Base-by-base conservation (phyloP, 2,888 invertebrate species). In the Thereva unica region DNA sequence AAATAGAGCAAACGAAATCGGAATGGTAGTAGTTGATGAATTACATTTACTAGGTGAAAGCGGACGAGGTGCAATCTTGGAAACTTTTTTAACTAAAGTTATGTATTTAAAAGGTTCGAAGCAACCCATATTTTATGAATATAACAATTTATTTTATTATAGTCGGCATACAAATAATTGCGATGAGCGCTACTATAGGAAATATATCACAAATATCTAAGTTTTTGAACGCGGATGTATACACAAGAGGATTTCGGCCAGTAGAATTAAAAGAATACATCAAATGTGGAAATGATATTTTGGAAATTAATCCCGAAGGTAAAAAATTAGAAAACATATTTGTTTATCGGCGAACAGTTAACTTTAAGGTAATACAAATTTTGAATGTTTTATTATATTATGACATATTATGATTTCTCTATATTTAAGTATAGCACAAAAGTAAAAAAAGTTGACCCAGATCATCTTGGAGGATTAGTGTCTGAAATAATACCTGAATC, bases 101-200 rank as follows among this genome's bases (percentile, higher is more conserved):
- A 84, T 90, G 78, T 87, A 85, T 78, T 80, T 87, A 59, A 84
- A 87, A 76, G 84, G 92, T 91, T 83, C 82, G 47, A 42, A 35
- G 5, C n/a, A 49, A 50, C 2, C 23, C 23, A 35, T 35, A 50
- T 50, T 34, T 34, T 6, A 34, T 56, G 57, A 64, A 54, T 65
- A 40, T 67, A 23, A 61, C 56, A 56, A 54, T 63, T 44, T 67
- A 54, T 50, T 40, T 44, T 55, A 42, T 67, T 44, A 35, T 74
- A 87, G 87, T 83, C 50, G 82, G 82, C 66, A 89, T 93, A 68
- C 96, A 96, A 78, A 89, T 98, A 67, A 86, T 98, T 12, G 97
- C 95, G 34, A 97, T 98, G 96, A 96, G 95, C 80, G 98, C 98
- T 0, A 98, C 98, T 0, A 91, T 98, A 73, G 95, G 93, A 67